Evolutionary conservation across 2,797 vertebrate genomes (phyloP).

Genomic region (Characodon lateralis): DNA sequence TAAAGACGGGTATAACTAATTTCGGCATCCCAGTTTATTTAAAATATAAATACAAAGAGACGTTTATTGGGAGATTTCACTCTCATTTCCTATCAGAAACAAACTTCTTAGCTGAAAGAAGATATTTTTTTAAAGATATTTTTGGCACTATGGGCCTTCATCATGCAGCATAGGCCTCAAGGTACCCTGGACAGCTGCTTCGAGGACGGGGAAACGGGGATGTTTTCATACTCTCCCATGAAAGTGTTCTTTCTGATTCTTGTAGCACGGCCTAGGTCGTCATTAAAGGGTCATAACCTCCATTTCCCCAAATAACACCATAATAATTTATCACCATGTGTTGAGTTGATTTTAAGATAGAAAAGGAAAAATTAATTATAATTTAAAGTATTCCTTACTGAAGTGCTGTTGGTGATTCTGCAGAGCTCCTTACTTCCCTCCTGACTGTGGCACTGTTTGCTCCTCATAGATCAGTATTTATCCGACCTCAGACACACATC

Average conservation of each 20-base stretch:
- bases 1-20: no score
- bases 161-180: no score
- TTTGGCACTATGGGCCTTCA: no score
- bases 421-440: slow-evolving; percentile 1
- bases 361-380: not conserved
- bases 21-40: no score
- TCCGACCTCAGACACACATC: slow-evolving; percentile 13
- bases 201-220: no score
- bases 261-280: no score
- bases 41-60: no score
- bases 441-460: slow-evolving; percentile 35
- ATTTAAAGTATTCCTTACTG: no score
- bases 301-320: not conserved
- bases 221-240: no score
- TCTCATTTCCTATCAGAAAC: not conserved
- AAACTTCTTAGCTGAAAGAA: not conserved
- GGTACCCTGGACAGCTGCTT: no score
- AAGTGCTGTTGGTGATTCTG: slow-evolving; percentile 12
- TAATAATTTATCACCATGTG: not conserved
- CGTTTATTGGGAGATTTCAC: no score
- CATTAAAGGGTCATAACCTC: not conserved
- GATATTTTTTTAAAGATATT: not conserved
- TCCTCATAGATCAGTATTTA: slow-evolving; percentile 49
- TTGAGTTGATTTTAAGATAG: not conserved
- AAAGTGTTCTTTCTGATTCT: no score